These are phyloP conservation scores for Aphaenogaster rudis DNA, from an alignment of 1,140 invertebrate genomes.

Conservation along the genomic window DNA sequence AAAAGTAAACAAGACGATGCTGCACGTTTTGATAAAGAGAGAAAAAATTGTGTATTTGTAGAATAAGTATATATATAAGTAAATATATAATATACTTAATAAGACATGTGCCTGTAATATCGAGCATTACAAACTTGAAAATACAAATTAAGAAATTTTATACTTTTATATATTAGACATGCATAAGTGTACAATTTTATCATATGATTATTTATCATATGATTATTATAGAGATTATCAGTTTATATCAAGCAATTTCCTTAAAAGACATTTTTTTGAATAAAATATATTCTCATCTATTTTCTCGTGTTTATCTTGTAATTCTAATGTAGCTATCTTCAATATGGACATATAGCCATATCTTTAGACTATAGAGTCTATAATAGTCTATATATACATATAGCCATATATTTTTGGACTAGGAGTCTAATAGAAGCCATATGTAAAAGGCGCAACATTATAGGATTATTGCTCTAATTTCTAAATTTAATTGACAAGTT, in stretches of 20 bases:
- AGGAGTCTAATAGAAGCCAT: background rate
- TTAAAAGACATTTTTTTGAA: conserved; percentile 46
- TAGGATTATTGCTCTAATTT: background rate
- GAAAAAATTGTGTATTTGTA: conserved; percentile 19
- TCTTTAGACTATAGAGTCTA: background rate
- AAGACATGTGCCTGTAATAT: conserved; percentile 60
- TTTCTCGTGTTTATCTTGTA: conserved; percentile 21
- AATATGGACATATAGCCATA: background rate
- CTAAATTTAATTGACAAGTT: conserved; percentile 34
- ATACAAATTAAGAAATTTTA: conserved; percentile 77
- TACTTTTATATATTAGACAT: conserved; percentile 76
- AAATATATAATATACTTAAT: conserved; percentile 43
- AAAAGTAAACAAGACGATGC: conserved; percentile 1
- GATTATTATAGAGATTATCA: conserved; percentile 43
- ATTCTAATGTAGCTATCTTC: conserved; percentile 2
- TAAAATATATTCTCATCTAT: conserved; percentile 40
- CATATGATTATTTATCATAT: conserved; percentile 62
- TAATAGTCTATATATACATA: background rate
- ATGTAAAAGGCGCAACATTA: background rate
- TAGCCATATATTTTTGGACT: background rate
- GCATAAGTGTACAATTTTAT: conserved; percentile 70
- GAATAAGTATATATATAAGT: conserved; percentile 33
- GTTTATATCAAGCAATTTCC: conserved; percentile 58
- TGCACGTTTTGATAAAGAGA: conserved; percentile 29
- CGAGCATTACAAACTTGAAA: conserved; percentile 72